Evolutionary conservation across 2,888 invertebrate genomes (phyloP), one percentile per base, ranked within the genome.

Genomic region (Hemicrepidius hirtus): DNA sequence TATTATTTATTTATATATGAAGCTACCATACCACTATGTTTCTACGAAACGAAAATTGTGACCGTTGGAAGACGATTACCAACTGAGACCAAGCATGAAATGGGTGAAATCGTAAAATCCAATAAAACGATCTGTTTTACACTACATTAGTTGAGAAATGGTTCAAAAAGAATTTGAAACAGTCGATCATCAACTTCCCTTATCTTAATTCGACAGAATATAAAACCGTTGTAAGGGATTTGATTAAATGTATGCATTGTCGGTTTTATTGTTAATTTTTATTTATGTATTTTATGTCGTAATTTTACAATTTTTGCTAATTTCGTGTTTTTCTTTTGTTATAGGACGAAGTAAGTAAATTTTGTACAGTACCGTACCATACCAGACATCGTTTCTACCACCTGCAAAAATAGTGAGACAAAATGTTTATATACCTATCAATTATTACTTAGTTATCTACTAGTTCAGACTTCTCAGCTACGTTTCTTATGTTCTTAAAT

Each of bases 341-440:
- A 83, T 84, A 87, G 87, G 87, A 85, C 85, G 87, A 87, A 87
- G 87, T 87, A 87, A 87, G 87, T 86, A 83, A 73, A 74, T 71
- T 73, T 75, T 63, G 55, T 59, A 49, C 69, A 62, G 44, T 49
- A 50, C 70, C 67, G 41, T 46, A 68, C 71, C 69, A 20, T 35
- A 44, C 67, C 64, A 71, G 69, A 71, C 49, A 55, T 37, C 63
- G 49, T 50, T 55, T 44, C 67, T 44, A 59, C 70, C 21, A 66
- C 35, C 72, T 16, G 55, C 68, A 63, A 62, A 65, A 63, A 57
- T 66, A 72, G 69, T 74, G 73, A 72, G 76, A 70, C n/a, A 59
- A 32, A 67, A 35, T 63, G 40, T 24, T 60, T 50, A 46, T 62
- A 65, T 73, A n/a, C n/a, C n/a, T 73, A 68, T 50, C 28, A 60